These are phyloP conservation scores for Ditula angustiorana DNA, from an alignment of 2,888 invertebrate genomes.

Conservation along the genomic window DNA sequence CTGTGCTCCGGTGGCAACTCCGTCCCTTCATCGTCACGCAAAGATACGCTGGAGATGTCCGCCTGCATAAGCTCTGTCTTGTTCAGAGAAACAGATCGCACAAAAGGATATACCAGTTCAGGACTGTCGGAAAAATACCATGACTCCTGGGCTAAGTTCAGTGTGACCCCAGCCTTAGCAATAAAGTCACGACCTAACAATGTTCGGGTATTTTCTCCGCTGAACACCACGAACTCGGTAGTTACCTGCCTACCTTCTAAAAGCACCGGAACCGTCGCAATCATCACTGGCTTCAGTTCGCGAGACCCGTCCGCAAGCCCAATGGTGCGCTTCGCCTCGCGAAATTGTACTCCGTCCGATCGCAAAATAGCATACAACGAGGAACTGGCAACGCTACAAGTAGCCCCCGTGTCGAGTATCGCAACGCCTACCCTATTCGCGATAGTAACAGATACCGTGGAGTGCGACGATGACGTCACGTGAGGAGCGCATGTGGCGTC, in stretches of 20 bases:
- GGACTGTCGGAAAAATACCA: neutral
- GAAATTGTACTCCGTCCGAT: neutral
- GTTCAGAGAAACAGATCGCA: neutral
- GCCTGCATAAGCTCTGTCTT: slow-evolving; percentile 3
- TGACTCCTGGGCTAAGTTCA: no score
- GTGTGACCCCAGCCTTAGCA: neutral
- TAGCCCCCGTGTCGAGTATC: slow-evolving; percentile 25
- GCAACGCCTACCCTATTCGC: neutral
- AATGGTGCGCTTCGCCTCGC: neutral
- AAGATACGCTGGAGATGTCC: neutral
- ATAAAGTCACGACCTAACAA: neutral
- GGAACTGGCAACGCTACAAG: neutral
- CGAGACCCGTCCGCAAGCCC: neutral
- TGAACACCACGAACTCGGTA: slow-evolving; percentile 1
- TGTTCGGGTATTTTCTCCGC: neutral
- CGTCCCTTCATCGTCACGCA: neutral
- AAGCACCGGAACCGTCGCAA: neutral
- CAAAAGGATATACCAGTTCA: neutral
- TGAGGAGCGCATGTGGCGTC: neutral
- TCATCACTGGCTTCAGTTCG: neutral
- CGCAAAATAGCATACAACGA: neutral
- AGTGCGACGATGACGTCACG: neutral
- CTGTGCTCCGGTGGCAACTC: slow-evolving; percentile 23
- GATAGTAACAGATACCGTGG: neutral
- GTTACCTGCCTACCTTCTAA: neutral